These are phyloP conservation scores for Haemorhous mexicanus DNA, from an alignment of 2,113 vertebrate genomes.

Conservation along the genomic window DNA sequence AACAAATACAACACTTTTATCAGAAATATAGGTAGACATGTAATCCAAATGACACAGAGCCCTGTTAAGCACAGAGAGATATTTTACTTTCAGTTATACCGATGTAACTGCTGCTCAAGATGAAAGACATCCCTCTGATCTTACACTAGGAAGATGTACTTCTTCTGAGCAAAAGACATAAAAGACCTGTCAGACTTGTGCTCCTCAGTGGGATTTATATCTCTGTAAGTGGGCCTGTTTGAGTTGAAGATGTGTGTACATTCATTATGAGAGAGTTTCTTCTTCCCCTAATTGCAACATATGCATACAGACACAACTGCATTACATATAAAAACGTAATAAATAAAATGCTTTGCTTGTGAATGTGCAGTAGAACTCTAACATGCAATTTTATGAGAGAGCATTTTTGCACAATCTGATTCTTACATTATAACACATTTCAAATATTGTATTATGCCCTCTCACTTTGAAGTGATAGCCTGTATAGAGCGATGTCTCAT, in stretches of 20 bases:
- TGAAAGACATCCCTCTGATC: not conserved
- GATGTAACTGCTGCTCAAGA: not conserved
- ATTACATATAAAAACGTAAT: not conserved
- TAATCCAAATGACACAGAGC: not conserved
- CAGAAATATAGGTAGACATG: not conserved
- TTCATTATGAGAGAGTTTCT: not conserved
- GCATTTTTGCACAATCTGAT: constrained; percentile 5
- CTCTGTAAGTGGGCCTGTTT: not conserved
- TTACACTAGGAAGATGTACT: not conserved
- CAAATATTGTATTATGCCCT: not conserved
- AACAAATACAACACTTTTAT: not conserved
- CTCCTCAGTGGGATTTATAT: not conserved
- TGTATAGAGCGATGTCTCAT: not conserved
- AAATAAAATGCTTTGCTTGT: not conserved
- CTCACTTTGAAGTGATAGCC: not conserved
- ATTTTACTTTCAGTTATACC: not conserved
- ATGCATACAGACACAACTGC: not conserved
- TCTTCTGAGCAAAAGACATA: not conserved
- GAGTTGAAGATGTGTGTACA: not conserved
- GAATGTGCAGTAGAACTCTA: constrained; percentile 1
- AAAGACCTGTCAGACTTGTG: not conserved
- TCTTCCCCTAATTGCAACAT: not conserved
- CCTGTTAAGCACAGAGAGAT: not conserved
- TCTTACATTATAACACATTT: not conserved
- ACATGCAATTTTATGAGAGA: constrained; percentile 16